Percentiles rank a stretch among this genome's conserved stretches.
Evolutionary conservation across 2,113 vertebrate genomes (phyloP).

Genomic region (Sminthopsis crassicaudata): DNA sequence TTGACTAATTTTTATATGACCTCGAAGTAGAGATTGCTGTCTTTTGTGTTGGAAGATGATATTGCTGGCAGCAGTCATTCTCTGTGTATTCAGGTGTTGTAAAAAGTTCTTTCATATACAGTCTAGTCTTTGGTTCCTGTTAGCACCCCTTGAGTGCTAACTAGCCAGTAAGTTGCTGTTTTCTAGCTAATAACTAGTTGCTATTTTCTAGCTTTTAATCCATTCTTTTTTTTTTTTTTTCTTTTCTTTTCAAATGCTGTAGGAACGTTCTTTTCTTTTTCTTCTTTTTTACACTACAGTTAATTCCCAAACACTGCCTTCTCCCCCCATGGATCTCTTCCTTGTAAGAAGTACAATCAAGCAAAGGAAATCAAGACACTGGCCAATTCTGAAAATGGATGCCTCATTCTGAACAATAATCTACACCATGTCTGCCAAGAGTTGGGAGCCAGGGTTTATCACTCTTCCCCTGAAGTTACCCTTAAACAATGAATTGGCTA

Average conservation of each 20-base stretch:
- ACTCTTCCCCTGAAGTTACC: not conserved
- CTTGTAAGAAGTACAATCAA: not conserved
- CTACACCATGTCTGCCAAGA: not conserved
- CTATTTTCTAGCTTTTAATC: not conserved
- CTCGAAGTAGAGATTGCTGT: not conserved
- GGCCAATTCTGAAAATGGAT: not conserved
- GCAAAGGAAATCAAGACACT: not conserved
- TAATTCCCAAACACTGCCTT: not conserved
- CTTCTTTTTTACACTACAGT: not conserved
- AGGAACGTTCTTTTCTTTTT: too few species aligned
- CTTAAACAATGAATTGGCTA: not conserved
- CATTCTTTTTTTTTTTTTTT: not conserved
- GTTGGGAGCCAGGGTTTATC: not conserved
- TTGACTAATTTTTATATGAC: not conserved
- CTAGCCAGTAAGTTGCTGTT: too few species aligned
- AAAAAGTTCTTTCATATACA: not conserved
- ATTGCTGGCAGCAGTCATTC: not conserved
- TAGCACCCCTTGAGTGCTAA: not conserved
- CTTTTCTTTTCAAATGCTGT: too few species aligned
- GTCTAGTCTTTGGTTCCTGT: not conserved
- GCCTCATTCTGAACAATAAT: not conserved
- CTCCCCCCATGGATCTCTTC: not conserved
- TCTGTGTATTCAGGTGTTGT: not conserved
- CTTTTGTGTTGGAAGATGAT: not conserved
- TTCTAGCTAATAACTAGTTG: too few species aligned